These are phyloP conservation scores for Lonchura striata DNA, from an alignment of 2,113 vertebrate species.

Conservation along the genomic window DNA sequence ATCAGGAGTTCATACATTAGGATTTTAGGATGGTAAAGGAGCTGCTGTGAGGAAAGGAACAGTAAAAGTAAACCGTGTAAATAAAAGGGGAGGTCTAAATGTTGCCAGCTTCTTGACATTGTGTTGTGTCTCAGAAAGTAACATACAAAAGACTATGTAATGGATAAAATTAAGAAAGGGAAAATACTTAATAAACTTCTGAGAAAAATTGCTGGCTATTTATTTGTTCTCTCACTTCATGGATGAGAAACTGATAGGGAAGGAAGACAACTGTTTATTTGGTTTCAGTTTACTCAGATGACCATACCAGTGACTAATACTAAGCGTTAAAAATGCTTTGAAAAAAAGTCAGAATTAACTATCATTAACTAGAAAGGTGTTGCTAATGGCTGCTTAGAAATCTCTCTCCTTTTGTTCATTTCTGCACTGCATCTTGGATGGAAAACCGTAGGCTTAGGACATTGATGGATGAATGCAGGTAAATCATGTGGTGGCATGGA, in stretches of 20 bases:
- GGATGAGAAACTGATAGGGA: not conserved
- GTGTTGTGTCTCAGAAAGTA: not conserved
- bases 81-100: not conserved
- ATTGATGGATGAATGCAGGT: constrained; percentile 53
- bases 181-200: not conserved
- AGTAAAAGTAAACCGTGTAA: not conserved
- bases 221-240: not conserved
- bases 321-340: not conserved
- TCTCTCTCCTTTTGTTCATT: not conserved
- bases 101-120: not conserved
- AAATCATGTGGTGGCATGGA: not conserved
- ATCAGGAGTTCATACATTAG: not conserved
- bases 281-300: not conserved
- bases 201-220: not conserved
- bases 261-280: not conserved
- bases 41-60: not conserved
- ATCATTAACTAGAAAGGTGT: not conserved
- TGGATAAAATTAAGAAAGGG: not conserved
- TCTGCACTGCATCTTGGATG: not conserved
- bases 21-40: not conserved
- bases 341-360: not conserved
- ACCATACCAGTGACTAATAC: not conserved
- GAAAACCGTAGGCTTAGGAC: constrained; percentile 1
- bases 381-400: not conserved
- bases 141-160: not conserved